phyloP scores from a whole-genome alignment of 1,140 invertebrate genomes.

The Oreohelix idahoensis region DNA sequence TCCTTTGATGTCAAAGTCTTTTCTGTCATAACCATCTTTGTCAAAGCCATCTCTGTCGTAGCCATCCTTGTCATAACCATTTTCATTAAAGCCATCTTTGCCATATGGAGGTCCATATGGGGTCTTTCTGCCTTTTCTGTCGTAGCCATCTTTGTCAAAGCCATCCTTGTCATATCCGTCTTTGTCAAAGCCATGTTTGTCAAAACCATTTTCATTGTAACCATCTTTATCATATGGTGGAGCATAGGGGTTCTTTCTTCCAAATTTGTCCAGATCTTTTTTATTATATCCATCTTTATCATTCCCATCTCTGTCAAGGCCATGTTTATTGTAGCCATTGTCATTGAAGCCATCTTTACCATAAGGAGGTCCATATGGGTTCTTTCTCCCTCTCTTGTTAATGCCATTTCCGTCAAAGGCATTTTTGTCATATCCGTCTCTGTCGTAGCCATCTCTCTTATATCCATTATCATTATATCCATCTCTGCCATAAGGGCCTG shows the following conservation, averaged over 20 bases:
- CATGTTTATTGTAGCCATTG: conserved; percentile 5
- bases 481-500: conserved; percentile 1
- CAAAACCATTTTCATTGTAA: neutral
- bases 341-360: conserved; percentile 16
- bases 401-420: conserved; percentile 21
- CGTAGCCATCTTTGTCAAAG: neutral
- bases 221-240: conserved; percentile 3
- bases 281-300: conserved; percentile 14
- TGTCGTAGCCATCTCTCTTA: conserved; percentile 7
- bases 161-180: conserved; percentile 7
- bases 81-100: neutral
- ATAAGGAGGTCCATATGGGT: conserved; percentile 6
- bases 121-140: neutral
- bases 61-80: conserved; percentile 3
- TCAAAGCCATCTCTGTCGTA: neutral
- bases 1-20: neutral
- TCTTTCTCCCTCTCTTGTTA: neutral
- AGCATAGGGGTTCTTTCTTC: neutral
- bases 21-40: conserved; percentile 3
- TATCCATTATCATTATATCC: neutral
- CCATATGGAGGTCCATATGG: neutral
- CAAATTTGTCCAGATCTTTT: neutral
- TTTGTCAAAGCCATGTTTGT: conserved; percentile 10
- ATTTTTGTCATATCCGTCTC: conserved; percentile 31
- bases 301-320: neutral